These are phyloP conservation scores for Danio tinwini DNA, from an alignment of 2,797 vertebrate species.

Conservation along the genomic window DNA sequence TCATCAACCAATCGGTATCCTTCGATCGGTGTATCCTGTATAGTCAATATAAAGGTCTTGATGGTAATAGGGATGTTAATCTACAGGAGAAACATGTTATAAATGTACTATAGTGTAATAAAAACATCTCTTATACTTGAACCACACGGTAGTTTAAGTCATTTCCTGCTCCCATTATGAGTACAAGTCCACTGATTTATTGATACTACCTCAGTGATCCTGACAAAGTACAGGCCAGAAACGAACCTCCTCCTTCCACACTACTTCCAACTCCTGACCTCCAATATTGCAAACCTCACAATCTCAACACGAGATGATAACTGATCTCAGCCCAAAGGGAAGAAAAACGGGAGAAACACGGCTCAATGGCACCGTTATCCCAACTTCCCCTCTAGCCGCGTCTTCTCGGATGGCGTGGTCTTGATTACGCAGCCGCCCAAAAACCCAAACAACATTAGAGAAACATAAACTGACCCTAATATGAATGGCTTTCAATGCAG, in stretches of 20 bases:
- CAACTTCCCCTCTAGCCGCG: neutral
- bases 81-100: conserved; percentile 2
- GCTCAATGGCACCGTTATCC: conserved; percentile 30
- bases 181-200: conserved; percentile 34
- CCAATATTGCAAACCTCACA: neutral
- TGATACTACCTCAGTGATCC: conserved; percentile 38
- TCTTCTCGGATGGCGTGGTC: conserved; percentile 42
- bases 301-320: conserved; percentile 32
- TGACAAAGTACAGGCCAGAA: conserved; percentile 43
- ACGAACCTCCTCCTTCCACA: conserved; percentile 17
- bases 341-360: conserved; percentile 15
- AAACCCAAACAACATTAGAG: conserved; percentile 59
- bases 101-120: neutral
- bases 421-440: conserved; percentile 48
- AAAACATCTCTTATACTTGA: conserved; percentile 12
- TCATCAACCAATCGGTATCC: neutral
- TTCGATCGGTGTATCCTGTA: neutral
- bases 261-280: conserved; percentile 18
- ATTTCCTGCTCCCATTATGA: conserved; percentile 28
- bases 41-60: neutral
- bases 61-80: neutral
- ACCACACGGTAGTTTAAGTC: neutral
- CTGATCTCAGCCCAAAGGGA: conserved; percentile 9
- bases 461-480: conserved; percentile 43
- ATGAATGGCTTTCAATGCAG: conserved; percentile 42